These are phyloP conservation scores for Brienomyrus longianalis DNA, from an alignment of 2,113 vertebrate species.

Conservation along the genomic window DNA sequence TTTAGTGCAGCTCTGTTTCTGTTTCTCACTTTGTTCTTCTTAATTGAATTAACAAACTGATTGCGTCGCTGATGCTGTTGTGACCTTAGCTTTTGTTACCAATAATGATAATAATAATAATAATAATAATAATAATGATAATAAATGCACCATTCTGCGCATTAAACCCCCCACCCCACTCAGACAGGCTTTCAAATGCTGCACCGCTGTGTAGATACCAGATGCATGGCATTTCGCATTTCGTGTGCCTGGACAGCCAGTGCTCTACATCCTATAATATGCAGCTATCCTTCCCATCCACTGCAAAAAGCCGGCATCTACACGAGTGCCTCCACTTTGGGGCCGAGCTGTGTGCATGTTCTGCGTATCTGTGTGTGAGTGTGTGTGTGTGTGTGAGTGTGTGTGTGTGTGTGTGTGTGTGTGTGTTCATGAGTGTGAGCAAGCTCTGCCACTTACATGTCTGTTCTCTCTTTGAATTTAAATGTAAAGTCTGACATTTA, in stretches of 20 bases:
- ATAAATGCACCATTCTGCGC: background rate
- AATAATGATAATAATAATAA: background rate
- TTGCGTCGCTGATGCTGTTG: background rate
- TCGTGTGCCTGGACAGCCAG: background rate
- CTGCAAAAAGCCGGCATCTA: background rate
- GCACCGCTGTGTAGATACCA: background rate
- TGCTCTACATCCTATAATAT: background rate
- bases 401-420: background rate
- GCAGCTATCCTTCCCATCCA: background rate
- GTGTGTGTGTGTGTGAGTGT: background rate
- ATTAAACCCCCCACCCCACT: background rate
- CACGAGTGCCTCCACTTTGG: background rate
- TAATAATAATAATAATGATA: background rate
- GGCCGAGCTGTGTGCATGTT: background rate
- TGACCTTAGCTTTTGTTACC: background rate
- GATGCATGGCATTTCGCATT: background rate
- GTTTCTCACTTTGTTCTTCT: background rate
- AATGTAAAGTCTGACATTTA: constrained; percentile 16
- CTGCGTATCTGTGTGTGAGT: background rate
- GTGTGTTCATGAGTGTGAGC: background rate
- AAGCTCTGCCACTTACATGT: background rate
- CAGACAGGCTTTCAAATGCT: background rate
- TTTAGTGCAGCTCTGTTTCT: background rate
- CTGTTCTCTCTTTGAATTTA: background rate
- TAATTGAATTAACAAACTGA: background rate